Conservation (phyloP, 2,888 invertebrate species). For the Prionchulus punctatus region DNA sequence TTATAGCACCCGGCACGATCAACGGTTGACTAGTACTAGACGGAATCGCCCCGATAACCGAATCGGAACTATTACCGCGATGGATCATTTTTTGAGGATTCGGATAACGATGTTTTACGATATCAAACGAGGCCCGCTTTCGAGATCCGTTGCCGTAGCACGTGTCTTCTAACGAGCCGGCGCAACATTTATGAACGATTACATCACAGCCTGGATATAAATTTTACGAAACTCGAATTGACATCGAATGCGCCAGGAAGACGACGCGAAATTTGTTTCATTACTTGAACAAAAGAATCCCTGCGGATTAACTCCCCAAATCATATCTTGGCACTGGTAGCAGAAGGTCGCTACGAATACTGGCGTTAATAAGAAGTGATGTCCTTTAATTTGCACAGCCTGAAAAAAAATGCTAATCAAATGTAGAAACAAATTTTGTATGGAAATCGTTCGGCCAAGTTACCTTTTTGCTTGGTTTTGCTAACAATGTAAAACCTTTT, state of each 20-base stretch:
- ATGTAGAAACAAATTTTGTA: neutral
- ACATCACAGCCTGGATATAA: constrained; percentile 80
- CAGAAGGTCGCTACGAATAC: constrained; percentile 77
- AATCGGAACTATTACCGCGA: no score
- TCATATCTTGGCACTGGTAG: constrained; percentile 73
- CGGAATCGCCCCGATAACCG: no score
- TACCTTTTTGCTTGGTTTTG: constrained; percentile 52
- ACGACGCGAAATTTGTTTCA: no score
- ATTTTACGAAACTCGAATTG: no score
- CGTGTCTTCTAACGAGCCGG: constrained; percentile 57
- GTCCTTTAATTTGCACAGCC: constrained; percentile 50
- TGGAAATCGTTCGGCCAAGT: constrained; percentile 15
- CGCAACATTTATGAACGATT: constrained; percentile 67
- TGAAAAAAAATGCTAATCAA: constrained; percentile 5
- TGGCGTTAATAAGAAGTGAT: constrained; percentile 71
- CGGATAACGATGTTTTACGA: no score
- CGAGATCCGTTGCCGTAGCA: constrained; percentile 47
- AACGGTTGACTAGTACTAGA: no score
- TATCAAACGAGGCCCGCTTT: no score
- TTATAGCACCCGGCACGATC: no score
- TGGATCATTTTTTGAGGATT: no score
- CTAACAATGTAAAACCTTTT: constrained; percentile 27
- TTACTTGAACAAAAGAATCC: constrained; percentile 84
- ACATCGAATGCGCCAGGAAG: no score
- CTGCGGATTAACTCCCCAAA: constrained; percentile 90